Evolutionary conservation across 2,113 vertebrate species (phyloP).

Genomic region (Dermatemys mawii): DNA sequence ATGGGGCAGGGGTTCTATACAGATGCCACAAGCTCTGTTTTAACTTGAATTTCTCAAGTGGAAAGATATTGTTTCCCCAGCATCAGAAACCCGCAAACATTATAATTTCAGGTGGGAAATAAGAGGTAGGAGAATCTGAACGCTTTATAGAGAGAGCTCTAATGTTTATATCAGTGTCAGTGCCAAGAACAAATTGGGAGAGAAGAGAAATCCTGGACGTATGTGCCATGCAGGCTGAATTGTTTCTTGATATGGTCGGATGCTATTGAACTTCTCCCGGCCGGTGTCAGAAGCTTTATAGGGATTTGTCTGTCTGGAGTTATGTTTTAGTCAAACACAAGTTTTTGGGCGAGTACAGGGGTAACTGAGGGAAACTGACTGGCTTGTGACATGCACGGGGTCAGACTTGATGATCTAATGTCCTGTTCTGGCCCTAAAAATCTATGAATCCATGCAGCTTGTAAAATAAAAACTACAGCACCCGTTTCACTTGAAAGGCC

Average conservation of each 20-base stretch:
- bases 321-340: background rate
- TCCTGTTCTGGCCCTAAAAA: background rate
- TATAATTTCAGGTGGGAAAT: background rate
- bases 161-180: background rate
- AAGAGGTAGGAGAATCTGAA: background rate
- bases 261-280: background rate
- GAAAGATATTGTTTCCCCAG: background rate
- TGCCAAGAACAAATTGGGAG: background rate
- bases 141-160: background rate
- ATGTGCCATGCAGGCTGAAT: background rate
- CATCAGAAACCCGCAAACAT: background rate
- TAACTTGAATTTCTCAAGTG: background rate
- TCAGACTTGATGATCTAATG: background rate
- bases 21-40: background rate
- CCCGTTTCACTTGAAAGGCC: background rate
- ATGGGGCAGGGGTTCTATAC: background rate
- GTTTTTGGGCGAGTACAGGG: background rate
- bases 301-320: background rate
- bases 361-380: background rate
- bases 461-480: background rate
- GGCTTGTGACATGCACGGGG: background rate
- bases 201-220: background rate
- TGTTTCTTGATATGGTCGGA: fast-evolving
- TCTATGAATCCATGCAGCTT: background rate
- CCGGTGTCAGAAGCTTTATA: background rate